Conservation (phyloP, 1,140 invertebrate genomes). For the Drosophila nannoptera region DNA sequence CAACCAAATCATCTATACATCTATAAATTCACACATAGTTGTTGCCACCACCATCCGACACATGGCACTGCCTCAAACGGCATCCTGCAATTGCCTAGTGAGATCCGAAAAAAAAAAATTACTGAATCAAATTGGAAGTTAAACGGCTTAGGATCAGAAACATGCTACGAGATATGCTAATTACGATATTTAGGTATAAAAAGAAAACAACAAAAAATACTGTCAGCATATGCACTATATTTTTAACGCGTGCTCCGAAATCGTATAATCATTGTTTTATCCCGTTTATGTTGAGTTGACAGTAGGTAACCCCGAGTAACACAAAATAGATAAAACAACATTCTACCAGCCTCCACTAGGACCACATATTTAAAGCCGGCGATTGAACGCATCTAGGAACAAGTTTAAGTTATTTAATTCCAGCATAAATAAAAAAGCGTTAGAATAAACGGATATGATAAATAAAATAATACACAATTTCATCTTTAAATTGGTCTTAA, state of each 20-base stretch:
- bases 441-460: constrained; percentile 75
- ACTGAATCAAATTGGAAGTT: constrained; percentile 61
- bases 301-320: constrained; percentile 13
- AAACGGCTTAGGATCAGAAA: constrained; percentile 43
- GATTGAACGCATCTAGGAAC: constrained; percentile 60
- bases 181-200: constrained; percentile 69
- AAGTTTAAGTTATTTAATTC: constrained; percentile 78
- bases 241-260: constrained; percentile 63
- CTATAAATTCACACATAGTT: constrained; percentile 41
- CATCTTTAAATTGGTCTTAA: constrained; percentile 19
- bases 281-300: constrained; percentile 57
- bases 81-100: constrained; percentile 19
- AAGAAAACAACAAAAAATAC: constrained; percentile 46
- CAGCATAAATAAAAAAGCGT: constrained; percentile 74
- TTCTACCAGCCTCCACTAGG: constrained; percentile 62
- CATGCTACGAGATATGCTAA: constrained; percentile 48
- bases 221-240: constrained; percentile 69
- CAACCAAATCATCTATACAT: constrained; percentile 40
- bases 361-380: constrained; percentile 59
- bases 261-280: constrained; percentile 43
- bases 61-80: constrained; percentile 6
- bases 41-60: constrained; percentile 23
- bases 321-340: constrained; percentile 5
- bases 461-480: constrained; percentile 76
- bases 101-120: constrained; percentile 14